A percentile compares a stretch with the other conserved stretches of the same genome.
Evolutionary conservation across 2,888 invertebrate species (phyloP).

Genomic region (Drosophila anomalata): DNA sequence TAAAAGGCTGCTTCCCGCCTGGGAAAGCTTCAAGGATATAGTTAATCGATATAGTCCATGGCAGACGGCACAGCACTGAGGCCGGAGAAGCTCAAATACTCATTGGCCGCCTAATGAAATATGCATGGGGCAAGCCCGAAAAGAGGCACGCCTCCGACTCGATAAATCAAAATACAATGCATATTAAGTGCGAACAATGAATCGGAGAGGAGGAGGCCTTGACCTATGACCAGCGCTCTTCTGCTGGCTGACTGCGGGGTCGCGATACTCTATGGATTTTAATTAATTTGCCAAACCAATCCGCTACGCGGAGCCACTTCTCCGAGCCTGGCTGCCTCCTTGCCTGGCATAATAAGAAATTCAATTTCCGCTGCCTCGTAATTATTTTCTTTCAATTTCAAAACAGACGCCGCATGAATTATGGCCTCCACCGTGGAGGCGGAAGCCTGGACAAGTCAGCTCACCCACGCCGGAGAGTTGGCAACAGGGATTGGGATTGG

Average conservation of each 20-base stretch:
- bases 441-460: constrained; percentile 30
- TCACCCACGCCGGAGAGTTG: constrained; percentile 65
- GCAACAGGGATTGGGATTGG: constrained; percentile 33
- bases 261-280: constrained; percentile 67
- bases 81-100: constrained; percentile 25
- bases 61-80: constrained; percentile 6
- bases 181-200: constrained; percentile 55
- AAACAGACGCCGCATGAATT: constrained; percentile 75
- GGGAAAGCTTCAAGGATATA: neutral
- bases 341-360: constrained; percentile 72
- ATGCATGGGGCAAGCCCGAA: constrained; percentile 53
- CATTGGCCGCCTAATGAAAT: constrained; percentile 60
- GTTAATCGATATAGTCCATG: constrained; percentile 38
- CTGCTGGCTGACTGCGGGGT: constrained; percentile 6
- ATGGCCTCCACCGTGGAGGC: constrained; percentile 59
- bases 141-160: constrained; percentile 52
- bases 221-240: constrained; percentile 54
- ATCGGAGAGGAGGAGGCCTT: constrained; percentile 48
- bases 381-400: constrained; percentile 79
- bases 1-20: neutral
- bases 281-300: constrained; percentile 66
- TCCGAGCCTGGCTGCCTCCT: constrained; percentile 16
- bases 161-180: constrained; percentile 73
- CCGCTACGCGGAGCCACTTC: constrained; percentile 8
- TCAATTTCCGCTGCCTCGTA: constrained; percentile 77